Base-by-base conservation (phyloP, 2,113 vertebrate genomes). In the Dromaius novaehollandiae region DNA sequence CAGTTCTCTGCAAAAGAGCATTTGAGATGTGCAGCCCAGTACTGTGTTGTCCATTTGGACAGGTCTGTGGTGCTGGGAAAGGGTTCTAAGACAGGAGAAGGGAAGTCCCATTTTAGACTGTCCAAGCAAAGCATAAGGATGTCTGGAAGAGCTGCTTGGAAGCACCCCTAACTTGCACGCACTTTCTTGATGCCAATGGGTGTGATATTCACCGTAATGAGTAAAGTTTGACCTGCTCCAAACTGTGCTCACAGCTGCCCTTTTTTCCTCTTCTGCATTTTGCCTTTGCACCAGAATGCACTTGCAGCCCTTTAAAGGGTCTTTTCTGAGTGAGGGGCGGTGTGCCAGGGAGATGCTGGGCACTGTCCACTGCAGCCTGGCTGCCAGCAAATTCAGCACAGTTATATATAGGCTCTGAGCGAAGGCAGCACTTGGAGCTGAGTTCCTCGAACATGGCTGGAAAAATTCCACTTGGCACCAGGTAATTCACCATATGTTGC, bases 371-470 rank as follows among this genome's bases (percentile, higher is more conserved):
- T 18, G 50, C 70, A 46, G 8, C 61, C 80, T 53, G 26, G 53
- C 79, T 88, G 87, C 69, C 95, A 95, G 78, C n/a, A 92, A 69
- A 85, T 92, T 63, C 75, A 92, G 63, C 66, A 46, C 32, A 70
- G 77, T 88, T 97, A 97, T 93, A 95, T 96, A 89, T 92, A 96
- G 91, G 76, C n/a, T 16, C 69, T 91, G 84, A 95, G 71, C 42
- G 66, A 91, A 86, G 92, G 83, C 75, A 97, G 85, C 50, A 25
- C 89, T 94, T 87, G 91, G 92, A 92, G 73, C 74, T 13, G 73
- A 88, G 86, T 89, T 92, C 88, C 82, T 94, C 70, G 32, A 95
- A 94, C 87, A 94, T 0, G 81, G 44, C 89, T 94, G 94, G 90
- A 94, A 91, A 89, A 95, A 94, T 83, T 94, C 78, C 77, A 85